Evolutionary conservation across 2,797 vertebrate species (phyloP).

Genomic region (Gambusia yucatana): DNA sequence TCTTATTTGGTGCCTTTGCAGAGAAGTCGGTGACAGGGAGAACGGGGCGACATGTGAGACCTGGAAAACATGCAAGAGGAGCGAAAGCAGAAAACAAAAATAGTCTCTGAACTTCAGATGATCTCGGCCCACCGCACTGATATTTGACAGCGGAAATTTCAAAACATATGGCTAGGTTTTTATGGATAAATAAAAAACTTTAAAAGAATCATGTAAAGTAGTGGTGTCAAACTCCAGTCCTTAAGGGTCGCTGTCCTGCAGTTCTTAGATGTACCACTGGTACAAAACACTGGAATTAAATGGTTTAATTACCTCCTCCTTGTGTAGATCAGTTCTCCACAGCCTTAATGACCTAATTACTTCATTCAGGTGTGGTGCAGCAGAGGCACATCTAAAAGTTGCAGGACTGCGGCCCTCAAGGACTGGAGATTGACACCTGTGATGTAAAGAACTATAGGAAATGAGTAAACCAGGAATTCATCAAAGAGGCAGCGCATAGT

Average conservation of each 20-base stretch:
- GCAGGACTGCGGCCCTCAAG: neutral
- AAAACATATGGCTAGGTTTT: slow-evolving; percentile 24
- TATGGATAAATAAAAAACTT: neutral
- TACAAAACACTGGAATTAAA: too few species aligned
- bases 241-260: too few species aligned
- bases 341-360: too few species aligned
- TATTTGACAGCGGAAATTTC: slow-evolving; percentile 44
- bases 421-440: too few species aligned
- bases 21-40: slow-evolving; percentile 8
- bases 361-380: too few species aligned
- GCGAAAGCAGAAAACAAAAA: slow-evolving; percentile 13
- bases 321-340: too few species aligned
- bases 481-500: neutral
- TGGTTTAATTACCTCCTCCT: too few species aligned
- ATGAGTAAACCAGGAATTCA: neutral
- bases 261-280: too few species aligned
- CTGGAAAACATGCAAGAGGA: slow-evolving; percentile 5
- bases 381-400: neutral
- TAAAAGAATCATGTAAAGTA: neutral
- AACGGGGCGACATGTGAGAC: neutral
- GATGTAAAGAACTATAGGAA: neutral
- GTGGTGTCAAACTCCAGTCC: too few species aligned
- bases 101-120: slow-evolving; percentile 24
- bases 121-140: slow-evolving; percentile 31
- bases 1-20: slow-evolving; percentile 22